These are phyloP conservation scores for Aporophyla lueneburgensis DNA, from an alignment of 2,888 invertebrate genomes.

Conservation along the genomic window DNA sequence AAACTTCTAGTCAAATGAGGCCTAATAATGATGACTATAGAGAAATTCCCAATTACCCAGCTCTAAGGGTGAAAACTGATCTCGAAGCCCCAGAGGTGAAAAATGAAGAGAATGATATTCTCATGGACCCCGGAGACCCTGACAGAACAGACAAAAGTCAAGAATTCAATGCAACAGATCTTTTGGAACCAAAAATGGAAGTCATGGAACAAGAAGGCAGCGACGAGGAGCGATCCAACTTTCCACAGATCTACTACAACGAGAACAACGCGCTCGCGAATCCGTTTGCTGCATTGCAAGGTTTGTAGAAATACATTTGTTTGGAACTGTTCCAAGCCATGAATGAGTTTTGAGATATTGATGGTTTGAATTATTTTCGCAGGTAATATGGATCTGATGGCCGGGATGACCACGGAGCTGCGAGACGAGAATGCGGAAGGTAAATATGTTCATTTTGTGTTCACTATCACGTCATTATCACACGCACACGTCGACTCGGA, in stretches of 20 bases:
- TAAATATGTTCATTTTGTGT: slow-evolving; percentile 77
- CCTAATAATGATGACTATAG: slow-evolving; percentile 90
- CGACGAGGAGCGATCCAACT: slow-evolving; percentile 92
- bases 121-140: slow-evolving; percentile 87
- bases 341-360: slow-evolving; percentile 21
- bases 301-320: slow-evolving; percentile 67
- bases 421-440: slow-evolving; percentile 88
- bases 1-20: slow-evolving; percentile 91
- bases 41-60: slow-evolving; percentile 88
- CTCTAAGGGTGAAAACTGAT: slow-evolving; percentile 90
- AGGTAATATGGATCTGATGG: slow-evolving; percentile 89
- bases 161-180: slow-evolving; percentile 87
- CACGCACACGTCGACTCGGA: slow-evolving; percentile 90
- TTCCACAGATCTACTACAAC: slow-evolving; percentile 85
- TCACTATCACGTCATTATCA: slow-evolving; percentile 85
- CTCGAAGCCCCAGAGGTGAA: slow-evolving; percentile 89
- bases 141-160: slow-evolving; percentile 85
- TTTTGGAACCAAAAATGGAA: slow-evolving; percentile 93
- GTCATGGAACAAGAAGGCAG: slow-evolving; percentile 93
- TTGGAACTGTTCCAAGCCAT: slow-evolving; percentile 23
- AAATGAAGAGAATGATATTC: slow-evolving; percentile 87
- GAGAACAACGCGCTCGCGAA: slow-evolving; percentile 88
- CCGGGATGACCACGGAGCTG: slow-evolving; percentile 84
- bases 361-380: slow-evolving; percentile 56
- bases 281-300: slow-evolving; percentile 88